Percentiles rank a stretch among this genome's conserved stretches.
Conservation (phyloP, 1,140 invertebrate genomes). For the Doryteuthis pealeii region DNA sequence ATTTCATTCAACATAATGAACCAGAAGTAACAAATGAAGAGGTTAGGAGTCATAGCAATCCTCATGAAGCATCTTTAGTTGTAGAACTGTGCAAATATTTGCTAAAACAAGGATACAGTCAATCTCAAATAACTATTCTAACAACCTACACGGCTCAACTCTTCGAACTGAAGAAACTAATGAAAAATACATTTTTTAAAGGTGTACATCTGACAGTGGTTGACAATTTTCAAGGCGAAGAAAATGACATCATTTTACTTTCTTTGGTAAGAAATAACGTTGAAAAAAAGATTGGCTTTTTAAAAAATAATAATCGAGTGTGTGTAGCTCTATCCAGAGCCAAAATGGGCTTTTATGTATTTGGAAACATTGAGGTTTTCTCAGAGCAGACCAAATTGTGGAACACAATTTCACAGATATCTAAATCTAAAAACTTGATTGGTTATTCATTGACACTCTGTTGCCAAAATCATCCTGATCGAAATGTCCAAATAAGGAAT, state of each 20-base stretch:
- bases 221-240: conserved; percentile 77
- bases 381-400: conserved; percentile 55
- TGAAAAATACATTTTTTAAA: conserved; percentile 30
- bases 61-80: conserved; percentile 53
- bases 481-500: conserved; percentile 29
- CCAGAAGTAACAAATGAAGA: conserved; percentile 48
- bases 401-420: conserved; percentile 51
- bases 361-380: conserved; percentile 72
- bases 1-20: conserved; percentile 55
- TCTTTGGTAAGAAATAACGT: conserved; percentile 76
- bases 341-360: conserved; percentile 70
- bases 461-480: conserved; percentile 61
- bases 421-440: conserved; percentile 26
- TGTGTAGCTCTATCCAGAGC: conserved; percentile 84
- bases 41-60: conserved; percentile 52
- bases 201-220: conserved; percentile 67
- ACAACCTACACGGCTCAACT: conserved; percentile 60
- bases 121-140: conserved; percentile 56
- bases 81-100: conserved; percentile 53
- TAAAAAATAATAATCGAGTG: conserved; percentile 74
- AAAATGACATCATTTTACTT: conserved; percentile 80
- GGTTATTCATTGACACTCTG: conserved; percentile 45
- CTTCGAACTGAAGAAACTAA: conserved; percentile 36
- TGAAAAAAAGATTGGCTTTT: conserved; percentile 67
- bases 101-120: conserved; percentile 54